Conservation (phyloP, 1,140 invertebrate species). For the Centruroides sculpturatus region DNA sequence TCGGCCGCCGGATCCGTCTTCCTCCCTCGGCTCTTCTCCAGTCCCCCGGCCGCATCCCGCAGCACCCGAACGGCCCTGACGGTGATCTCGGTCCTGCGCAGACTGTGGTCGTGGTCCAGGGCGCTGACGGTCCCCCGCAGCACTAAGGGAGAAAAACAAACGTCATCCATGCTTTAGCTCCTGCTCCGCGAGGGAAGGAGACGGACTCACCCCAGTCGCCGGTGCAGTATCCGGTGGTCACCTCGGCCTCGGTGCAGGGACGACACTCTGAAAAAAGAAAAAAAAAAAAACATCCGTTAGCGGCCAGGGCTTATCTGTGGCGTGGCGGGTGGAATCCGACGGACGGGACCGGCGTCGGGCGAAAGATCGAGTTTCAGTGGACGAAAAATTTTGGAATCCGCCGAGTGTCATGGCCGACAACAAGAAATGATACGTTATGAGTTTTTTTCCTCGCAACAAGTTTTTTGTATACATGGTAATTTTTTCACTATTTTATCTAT, state of each 20-base stretch:
- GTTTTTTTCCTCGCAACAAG: too few relatives aligned
- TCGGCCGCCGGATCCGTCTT: not conserved
- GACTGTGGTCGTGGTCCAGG: constrained; percentile 42
- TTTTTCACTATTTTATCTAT: too few relatives aligned
- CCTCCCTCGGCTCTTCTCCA: not conserved
- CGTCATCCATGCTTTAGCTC: not conserved
- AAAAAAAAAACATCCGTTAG: not conserved
- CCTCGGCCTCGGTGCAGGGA: constrained; percentile 54
- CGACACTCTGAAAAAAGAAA: constrained; percentile 45
- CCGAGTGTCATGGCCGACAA: too few relatives aligned
- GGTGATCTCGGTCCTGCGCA: constrained; percentile 48
- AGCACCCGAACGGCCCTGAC: constrained; percentile 50
- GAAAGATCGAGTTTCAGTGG: too few relatives aligned
- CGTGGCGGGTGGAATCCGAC: too few relatives aligned
- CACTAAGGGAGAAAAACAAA: constrained; percentile 26
- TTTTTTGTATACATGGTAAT: too few relatives aligned
- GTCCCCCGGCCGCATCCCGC: constrained; percentile 22
- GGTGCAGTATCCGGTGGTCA: constrained; percentile 58
- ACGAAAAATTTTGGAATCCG: too few relatives aligned
- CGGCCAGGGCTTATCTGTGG: too few relatives aligned
- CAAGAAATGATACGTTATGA: too few relatives aligned
- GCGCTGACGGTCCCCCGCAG: constrained; percentile 49
- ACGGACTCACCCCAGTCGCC: constrained; percentile 52
- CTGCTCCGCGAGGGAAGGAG: too few relatives aligned
- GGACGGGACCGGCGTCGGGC: too few relatives aligned